Percentiles rank a stretch among this genome's conserved stretches.
phyloP scores from a whole-genome alignment of 2,888 invertebrate genomes.

The Clivina fossor region DNA sequence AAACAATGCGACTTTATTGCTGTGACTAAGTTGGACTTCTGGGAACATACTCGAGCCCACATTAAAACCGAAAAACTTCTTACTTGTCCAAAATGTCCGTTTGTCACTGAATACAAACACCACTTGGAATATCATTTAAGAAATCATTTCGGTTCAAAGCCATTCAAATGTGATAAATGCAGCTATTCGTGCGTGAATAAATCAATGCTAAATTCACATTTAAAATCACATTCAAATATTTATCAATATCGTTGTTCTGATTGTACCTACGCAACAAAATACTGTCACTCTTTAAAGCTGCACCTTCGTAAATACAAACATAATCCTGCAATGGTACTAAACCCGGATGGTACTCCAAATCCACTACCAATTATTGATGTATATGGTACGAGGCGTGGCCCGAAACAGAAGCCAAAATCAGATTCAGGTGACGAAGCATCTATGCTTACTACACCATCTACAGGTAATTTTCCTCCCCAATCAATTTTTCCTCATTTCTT shows the following conservation, averaged over 20 bases:
- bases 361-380: constrained; percentile 87
- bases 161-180: constrained; percentile 90
- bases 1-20: constrained; percentile 88
- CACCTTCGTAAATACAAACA: constrained; percentile 93
- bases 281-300: constrained; percentile 94
- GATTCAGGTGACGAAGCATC: constrained; percentile 31
- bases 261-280: constrained; percentile 96
- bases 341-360: constrained; percentile 86
- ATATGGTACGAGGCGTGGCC: constrained; percentile 86
- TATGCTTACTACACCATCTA: constrained; percentile 10
- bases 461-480: constrained; percentile 37
- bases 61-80: constrained; percentile 92
- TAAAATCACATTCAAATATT: constrained; percentile 91
- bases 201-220: constrained; percentile 97
- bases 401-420: constrained; percentile 63
- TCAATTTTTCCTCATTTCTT: constrained; percentile 28
- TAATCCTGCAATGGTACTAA: constrained; percentile 85
- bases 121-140: constrained; percentile 96
- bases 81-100: constrained; percentile 89
- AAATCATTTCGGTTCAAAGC: constrained; percentile 94
- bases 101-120: constrained; percentile 98
- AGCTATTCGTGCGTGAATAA: constrained; percentile 93
- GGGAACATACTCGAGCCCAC: constrained; percentile 89
- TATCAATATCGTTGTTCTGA: constrained; percentile 92
- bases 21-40: constrained; percentile 87